Percentiles rank a stretch among this genome's conserved stretches.
phyloP scores from a whole-genome alignment of 2,113 vertebrate species.

The Tretioscincus oriximinensis region DNA sequence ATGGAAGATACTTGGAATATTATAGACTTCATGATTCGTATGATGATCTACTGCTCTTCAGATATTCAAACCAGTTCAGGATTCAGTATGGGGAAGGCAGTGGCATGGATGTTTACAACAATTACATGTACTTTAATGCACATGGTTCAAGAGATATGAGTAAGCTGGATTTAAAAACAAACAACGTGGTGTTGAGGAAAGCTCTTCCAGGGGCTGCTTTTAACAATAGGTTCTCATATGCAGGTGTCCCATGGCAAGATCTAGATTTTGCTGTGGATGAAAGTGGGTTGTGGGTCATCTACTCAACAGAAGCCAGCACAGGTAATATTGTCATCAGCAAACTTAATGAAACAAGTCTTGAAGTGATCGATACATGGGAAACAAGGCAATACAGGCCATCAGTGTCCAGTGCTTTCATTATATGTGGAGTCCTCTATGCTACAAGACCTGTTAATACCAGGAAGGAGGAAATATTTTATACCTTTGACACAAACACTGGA shows the following conservation, averaged over 20 bases:
- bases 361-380: constrained; percentile 87
- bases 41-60: constrained; percentile 79
- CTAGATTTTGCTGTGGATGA: constrained; percentile 91
- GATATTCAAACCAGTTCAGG: constrained; percentile 17
- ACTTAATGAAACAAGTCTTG: constrained; percentile 89
- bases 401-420: constrained; percentile 89
- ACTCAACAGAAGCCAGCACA: constrained; percentile 87
- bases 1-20: constrained; percentile 61
- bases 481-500: constrained; percentile 81
- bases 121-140: constrained; percentile 78
- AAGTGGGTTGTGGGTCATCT: constrained; percentile 93
- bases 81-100: constrained; percentile 74
- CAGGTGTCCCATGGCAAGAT: constrained; percentile 84
- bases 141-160: constrained; percentile 55
- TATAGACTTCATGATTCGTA: constrained; percentile 72
- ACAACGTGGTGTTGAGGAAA: constrained; percentile 24
- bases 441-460: constrained; percentile 75
- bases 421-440: constrained; percentile 91
- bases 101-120: constrained; percentile 76
- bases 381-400: constrained; percentile 80
- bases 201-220: constrained; percentile 74
- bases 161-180: constrained; percentile 66
- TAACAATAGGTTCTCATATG: constrained; percentile 89
- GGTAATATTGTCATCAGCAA: constrained; percentile 93
- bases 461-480: constrained; percentile 88